Evolutionary conservation across 2,113 vertebrate genomes (phyloP).

Genomic region (Lepisosteus oculatus): DNA sequence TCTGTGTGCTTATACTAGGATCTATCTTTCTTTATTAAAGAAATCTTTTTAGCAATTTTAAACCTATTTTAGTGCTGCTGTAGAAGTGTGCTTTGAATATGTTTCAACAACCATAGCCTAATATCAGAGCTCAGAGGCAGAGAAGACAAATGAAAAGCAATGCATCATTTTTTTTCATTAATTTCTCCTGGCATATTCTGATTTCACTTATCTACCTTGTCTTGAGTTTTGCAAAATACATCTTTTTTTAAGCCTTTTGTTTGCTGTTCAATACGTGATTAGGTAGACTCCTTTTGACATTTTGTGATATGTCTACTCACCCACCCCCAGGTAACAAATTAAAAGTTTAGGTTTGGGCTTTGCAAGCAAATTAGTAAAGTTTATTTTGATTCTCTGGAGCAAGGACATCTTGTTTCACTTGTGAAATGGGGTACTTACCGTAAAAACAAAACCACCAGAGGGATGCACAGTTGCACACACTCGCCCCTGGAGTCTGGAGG

Average conservation of each 20-base stretch:
- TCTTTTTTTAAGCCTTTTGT: neutral
- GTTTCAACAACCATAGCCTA: neutral
- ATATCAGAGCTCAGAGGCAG: neutral
- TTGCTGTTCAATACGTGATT: neutral
- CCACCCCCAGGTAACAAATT: neutral
- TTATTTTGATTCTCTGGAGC: neutral
- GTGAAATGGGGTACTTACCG: conserved; percentile 16
- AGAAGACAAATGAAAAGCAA: conserved; percentile 5
- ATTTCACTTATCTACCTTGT: conserved; percentile 62
- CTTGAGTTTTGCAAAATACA: conserved; percentile 28
- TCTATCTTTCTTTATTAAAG: conserved; percentile 59
- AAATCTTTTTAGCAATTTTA: conserved; percentile 44
- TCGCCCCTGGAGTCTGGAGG: neutral
- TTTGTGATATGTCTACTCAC: neutral
- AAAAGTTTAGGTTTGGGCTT: neutral
- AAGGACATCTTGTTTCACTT: conserved; percentile 15
- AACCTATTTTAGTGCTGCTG: neutral
- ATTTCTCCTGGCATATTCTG: conserved; percentile 61
- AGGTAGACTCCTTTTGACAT: neutral
- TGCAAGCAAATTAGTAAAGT: neutral
- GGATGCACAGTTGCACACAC: conserved; percentile 6
- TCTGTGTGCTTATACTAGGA: conserved; percentile 55
- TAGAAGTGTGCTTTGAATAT: neutral
- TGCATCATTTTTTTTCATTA: conserved; percentile 60
- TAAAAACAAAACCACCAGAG: conserved; percentile 14